phyloP scores from a whole-genome alignment of 2,113 vertebrate species.

The Odocoileus virginianus region DNA sequence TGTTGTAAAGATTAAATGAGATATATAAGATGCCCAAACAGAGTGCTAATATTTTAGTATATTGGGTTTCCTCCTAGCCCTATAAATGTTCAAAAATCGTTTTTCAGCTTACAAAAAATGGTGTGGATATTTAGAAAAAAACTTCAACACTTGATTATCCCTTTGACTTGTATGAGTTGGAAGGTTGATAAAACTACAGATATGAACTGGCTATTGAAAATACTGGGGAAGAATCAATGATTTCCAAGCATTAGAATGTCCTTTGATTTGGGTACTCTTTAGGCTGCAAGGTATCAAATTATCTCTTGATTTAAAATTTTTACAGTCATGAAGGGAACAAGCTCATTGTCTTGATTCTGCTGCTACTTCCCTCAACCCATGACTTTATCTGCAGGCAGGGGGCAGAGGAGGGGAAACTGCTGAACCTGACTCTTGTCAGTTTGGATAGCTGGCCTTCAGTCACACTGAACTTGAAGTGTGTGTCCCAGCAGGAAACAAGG shows the following conservation, averaged over 20 bases:
- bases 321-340: not conserved
- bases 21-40: not conserved
- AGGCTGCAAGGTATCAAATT: not conserved
- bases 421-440: not conserved
- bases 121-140: not conserved
- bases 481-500: not conserved
- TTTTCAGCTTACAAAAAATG: slow-evolving; percentile 16
- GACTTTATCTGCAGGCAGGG: not conserved
- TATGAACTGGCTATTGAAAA: not conserved
- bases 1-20: not conserved
- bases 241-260: not conserved
- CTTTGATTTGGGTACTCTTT: slow-evolving; percentile 13
- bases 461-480: not conserved
- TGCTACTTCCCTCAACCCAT: not conserved
- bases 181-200: not conserved
- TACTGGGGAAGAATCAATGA: not conserved
- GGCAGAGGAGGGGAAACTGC: not conserved
- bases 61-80: not conserved
- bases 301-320: slow-evolving; percentile 45
- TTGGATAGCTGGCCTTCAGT: not conserved
- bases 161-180: not conserved
- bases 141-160: not conserved
- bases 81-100: not conserved
- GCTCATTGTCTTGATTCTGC: not conserved
- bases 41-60: not conserved